Conservation (phyloP, 2,797 vertebrate species). For the Muraenolepis orangiensis region DNA sequence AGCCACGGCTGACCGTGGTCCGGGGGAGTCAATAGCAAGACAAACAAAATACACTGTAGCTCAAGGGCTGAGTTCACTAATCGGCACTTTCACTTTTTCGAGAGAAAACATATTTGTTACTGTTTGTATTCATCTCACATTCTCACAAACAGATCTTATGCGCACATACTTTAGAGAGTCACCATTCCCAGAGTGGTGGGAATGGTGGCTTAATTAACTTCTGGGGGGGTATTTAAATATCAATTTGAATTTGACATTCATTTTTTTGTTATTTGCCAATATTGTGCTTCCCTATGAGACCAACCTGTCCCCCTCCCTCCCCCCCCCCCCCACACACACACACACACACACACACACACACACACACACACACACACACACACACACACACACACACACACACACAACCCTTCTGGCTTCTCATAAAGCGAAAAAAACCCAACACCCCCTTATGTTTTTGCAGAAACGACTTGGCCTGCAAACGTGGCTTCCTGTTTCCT, state of each 20-base stretch:
- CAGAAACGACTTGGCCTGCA: background rate
- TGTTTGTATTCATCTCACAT: too few species aligned
- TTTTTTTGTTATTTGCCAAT: background rate
- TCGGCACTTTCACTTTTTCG: too few species aligned
- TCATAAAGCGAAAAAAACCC: background rate
- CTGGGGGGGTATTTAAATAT: background rate
- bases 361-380: too few species aligned
- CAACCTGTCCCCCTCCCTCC: too few species aligned
- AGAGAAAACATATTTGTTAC: too few species aligned
- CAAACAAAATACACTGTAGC: slow-evolving; percentile 46
- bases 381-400: too few species aligned
- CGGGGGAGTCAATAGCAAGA: slow-evolving; percentile 48
- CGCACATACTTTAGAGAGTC: background rate
- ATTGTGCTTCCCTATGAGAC: background rate
- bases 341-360: too few species aligned
- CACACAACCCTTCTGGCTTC: background rate
- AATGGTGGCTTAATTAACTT: background rate
- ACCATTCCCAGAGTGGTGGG: background rate
- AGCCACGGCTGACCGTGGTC: slow-evolving; percentile 25
- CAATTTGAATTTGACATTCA: background rate
- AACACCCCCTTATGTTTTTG: background rate
- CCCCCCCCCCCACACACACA: too few species aligned
- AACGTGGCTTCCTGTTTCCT: background rate
- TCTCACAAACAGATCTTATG: background rate
- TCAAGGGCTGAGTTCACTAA: slow-evolving; percentile 38